Base-by-base conservation (phyloP, 2,888 invertebrate genomes). In the Hirtodrosophila cameraria region DNA sequence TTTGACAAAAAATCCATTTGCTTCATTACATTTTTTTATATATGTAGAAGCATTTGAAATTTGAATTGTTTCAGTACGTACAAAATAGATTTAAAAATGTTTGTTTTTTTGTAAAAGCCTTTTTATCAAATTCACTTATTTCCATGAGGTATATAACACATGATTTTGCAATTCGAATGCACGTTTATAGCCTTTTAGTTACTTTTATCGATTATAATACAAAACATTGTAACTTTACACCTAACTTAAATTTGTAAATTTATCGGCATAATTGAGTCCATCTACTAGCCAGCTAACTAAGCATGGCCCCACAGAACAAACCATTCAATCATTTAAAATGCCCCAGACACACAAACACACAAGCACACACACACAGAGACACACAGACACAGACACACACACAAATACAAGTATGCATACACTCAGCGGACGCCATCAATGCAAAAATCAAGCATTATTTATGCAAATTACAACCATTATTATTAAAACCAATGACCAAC, bases 391-490 rank as follows among this genome's bases (percentile, higher is more conserved):
- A 16, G 16, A 36, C 31, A 28, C 8, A 54, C 28, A 42, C 20
- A 31, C 39, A 33, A 2, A 46, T 16, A 11, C 12, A 50, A 23
- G 30, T 13, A 35, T 3, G 31, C 30, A 36, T 1, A 33, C 8
- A 41, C 27, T 3, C 7, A 27, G 13, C 30, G 45, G 9, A 65
- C 42, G 41, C 39, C 73, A 61, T 68, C 69, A 54, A 64, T 74
- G 82, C 67, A 77, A 68, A 66, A 83, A 86, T 83, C 73, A 68
- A 52, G 58, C 76, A 81, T 86, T 81, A 81, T 83, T 83, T 81
- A 81, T 81, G 80, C 86, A 81, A 83, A 81, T 81, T 86, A 76
- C 80, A 83, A 30, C 80, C 80, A 81, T 86, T 81, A 83, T 81
- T 81, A 81, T 81, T 85, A 79, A 73, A 83, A 69, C 69, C 84